Conservation (phyloP, 2,888 invertebrate species). For the Steromphala cineraria region DNA sequence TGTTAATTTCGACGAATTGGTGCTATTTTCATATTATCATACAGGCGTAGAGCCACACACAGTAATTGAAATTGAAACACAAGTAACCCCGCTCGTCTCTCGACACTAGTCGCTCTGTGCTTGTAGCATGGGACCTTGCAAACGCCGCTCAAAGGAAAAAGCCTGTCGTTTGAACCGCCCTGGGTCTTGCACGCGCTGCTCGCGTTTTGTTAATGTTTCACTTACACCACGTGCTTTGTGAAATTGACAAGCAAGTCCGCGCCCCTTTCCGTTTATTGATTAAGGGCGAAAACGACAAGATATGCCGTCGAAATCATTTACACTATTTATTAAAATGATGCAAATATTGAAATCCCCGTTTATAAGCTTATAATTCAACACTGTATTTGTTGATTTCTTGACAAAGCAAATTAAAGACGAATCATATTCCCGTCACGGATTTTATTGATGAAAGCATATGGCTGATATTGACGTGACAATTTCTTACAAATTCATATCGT, state of each 20-base stretch:
- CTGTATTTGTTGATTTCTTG: neutral
- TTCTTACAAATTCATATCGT: conserved; percentile 21
- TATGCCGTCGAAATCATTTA: neutral
- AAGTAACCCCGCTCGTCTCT: conserved; percentile 20
- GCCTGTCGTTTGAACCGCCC: neutral
- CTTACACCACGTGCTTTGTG: conserved; percentile 23
- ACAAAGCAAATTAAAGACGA: neutral
- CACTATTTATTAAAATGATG: neutral
- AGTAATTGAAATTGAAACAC: conserved; percentile 39
- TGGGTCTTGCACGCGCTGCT: conserved; percentile 14
- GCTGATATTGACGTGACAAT: conserved; percentile 16
- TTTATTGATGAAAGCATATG: conserved; percentile 17
- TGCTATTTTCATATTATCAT: conserved; percentile 40
- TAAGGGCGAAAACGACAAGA: neutral
- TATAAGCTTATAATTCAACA: neutral
- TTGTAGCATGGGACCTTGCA: neutral
- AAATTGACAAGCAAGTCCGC: conserved; percentile 14
- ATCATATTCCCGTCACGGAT: conserved; percentile 16
- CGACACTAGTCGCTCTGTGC: neutral
- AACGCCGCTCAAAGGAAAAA: conserved; percentile 7
- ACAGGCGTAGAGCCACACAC: conserved; percentile 16
- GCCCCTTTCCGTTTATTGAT: neutral
- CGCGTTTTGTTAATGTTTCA: conserved; percentile 24
- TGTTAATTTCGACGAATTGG: conserved; percentile 41
- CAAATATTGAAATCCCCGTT: neutral